phyloP scores from a whole-genome alignment of 2,797 vertebrate species.

The Phoeniculus purpureus region DNA sequence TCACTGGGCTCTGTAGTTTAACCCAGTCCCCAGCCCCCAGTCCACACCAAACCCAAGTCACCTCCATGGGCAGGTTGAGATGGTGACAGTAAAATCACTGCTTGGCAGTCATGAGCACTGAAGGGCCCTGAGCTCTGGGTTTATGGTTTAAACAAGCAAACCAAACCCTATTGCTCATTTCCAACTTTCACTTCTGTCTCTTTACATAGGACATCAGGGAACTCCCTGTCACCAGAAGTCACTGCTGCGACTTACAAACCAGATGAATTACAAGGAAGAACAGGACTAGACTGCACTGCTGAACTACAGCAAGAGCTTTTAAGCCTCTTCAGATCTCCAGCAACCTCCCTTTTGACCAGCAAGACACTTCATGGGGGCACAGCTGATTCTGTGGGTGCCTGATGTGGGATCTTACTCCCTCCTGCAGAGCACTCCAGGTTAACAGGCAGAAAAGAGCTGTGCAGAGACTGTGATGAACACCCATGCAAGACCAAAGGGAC shows the following conservation, averaged over 20 bases:
- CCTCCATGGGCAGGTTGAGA: background rate
- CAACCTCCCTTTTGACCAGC: background rate
- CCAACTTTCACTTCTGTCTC: background rate
- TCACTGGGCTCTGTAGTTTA: background rate
- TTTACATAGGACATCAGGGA: background rate
- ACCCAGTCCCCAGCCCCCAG: background rate
- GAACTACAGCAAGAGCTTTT: background rate
- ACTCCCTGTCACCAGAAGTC: conserved; percentile 29
- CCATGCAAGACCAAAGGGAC: background rate
- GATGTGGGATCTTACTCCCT: background rate
- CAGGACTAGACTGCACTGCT: background rate
- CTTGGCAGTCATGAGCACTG: background rate
- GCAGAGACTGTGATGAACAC: background rate
- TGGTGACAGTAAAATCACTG: background rate
- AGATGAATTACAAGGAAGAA: background rate
- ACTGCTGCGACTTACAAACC: background rate
- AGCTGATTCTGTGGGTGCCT: background rate
- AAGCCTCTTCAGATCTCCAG: background rate
- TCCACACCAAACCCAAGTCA: background rate
- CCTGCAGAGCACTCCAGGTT: background rate
- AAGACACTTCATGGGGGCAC: background rate
- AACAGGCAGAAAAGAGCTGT: background rate
- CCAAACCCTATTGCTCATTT: background rate
- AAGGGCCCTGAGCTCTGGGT: background rate
- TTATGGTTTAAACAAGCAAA: conserved; percentile 41